Evolutionary conservation across 2,888 invertebrate species (phyloP), one percentile per base, ranked within the genome.

Genomic region (Dione vanillae): DNA sequence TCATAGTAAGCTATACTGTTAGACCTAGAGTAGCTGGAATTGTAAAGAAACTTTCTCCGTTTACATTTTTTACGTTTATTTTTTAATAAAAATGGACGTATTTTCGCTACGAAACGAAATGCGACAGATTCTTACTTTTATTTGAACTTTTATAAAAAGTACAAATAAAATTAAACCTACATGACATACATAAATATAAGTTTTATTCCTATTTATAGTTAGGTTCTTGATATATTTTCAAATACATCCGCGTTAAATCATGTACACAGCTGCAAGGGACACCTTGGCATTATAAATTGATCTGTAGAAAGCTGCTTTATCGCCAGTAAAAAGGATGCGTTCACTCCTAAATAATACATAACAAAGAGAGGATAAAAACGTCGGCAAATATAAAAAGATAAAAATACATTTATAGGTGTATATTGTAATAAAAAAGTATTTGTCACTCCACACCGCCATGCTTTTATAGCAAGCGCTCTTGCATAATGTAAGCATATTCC

Each of bases 391-490:
- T 54, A n/a, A 54, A 68, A 64, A 20, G 54, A 54, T 68, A 37
- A 54, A 51, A 54, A 54, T 54, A 47, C 64, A 59, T 65, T 70
- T 65, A 72, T 45, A 52, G 64, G 43, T 20, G 65, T 58, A 40
- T 54, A 67, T 72, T 70, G 59, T 67, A 54, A 67, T 72, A 72
- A 68, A 73, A 52, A 65, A 59, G 69, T 69, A 65, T 69, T 74
- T 69, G 51, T 68, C 67, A 71, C 68, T 68, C 59, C 43, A 65
- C 65, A 65, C 72, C 65, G 73, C 71, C 74, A 71, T 70, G 71
- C 72, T 70, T 76, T 75, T 75, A 76, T 75, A 74, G 75, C 70
- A 71, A 71, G 73, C 70, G 75, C 74, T 64, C 73, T 75, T 75
- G 74, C 74, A 75, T 75, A 75, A 75, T 77, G 73, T 71, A 69